Conservation (phyloP, 2,888 invertebrate genomes). For the Himalopsyche kuldschensis region DNA sequence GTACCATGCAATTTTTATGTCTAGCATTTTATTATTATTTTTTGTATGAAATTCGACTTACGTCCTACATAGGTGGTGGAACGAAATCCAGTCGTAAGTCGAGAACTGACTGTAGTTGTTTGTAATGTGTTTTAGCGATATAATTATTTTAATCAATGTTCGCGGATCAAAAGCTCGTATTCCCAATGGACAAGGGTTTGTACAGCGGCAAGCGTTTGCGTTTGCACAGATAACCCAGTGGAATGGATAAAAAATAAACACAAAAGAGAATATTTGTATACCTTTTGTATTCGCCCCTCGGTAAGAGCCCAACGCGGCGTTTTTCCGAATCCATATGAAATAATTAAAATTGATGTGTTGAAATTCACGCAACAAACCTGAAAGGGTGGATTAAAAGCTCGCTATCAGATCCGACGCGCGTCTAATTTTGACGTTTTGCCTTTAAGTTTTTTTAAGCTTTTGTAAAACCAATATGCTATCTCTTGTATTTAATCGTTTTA, state of each 20-base stretch:
- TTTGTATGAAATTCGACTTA: too few species aligned
- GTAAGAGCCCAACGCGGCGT: slow-evolving; percentile 2
- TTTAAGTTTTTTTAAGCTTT: background rate
- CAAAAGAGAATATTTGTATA: slow-evolving; percentile 10
- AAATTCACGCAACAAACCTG: slow-evolving; percentile 27
- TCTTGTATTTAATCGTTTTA: too few species aligned
- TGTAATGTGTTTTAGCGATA: background rate
- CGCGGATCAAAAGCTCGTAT: background rate
- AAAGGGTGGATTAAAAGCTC: background rate
- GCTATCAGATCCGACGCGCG: background rate
- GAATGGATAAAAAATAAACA: slow-evolving; percentile 3
- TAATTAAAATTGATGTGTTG: slow-evolving; percentile 21
- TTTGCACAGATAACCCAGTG: slow-evolving; percentile 13
- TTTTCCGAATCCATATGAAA: background rate
- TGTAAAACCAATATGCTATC: background rate
- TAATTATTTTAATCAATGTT: background rate
- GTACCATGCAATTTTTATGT: too few species aligned
- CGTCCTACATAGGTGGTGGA: too few species aligned
- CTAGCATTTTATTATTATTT: too few species aligned
- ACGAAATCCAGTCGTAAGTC: too few species aligned
- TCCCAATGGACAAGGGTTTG: background rate
- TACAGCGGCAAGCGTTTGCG: background rate
- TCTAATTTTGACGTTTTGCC: background rate
- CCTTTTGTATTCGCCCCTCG: slow-evolving; percentile 3
- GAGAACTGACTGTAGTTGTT: too few species aligned